Conservation (phyloP, 2,888 invertebrate species). For the Scelioninae gen. 1 region DNA sequence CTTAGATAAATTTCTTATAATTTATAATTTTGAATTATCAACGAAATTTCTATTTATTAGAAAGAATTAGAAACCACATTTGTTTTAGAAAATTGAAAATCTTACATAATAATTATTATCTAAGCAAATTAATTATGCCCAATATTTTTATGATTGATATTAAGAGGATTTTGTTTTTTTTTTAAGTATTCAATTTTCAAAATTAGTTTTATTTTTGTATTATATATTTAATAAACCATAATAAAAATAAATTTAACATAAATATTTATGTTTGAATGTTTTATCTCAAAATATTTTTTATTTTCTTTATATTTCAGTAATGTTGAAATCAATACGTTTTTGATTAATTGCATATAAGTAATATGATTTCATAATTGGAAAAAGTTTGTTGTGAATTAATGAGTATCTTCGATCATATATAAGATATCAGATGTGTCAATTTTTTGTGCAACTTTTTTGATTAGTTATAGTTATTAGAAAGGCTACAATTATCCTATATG, state of each 20-base stretch:
- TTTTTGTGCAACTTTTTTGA: conserved; percentile 11
- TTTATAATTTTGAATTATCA: neutral
- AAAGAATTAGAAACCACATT: conserved; percentile 1
- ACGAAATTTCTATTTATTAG: neutral
- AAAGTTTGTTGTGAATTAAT: conserved; percentile 10
- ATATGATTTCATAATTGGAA: conserved; percentile 7
- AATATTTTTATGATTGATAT: no score
- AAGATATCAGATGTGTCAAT: neutral
- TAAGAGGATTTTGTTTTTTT: no score
- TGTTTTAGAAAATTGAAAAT: neutral
- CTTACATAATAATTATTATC: neutral
- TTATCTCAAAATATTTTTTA: neutral
- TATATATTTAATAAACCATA: no score
- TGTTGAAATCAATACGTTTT: neutral
- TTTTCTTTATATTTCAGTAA: neutral
- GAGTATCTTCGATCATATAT: neutral
- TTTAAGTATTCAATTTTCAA: no score
- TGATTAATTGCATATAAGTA: conserved; percentile 1
- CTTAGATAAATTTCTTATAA: neutral
- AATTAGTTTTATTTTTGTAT: no score
- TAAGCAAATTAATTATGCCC: no score
- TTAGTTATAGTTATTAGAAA: conserved; percentile 9
- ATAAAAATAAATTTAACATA: no score
- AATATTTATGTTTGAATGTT: no score
- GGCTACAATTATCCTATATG: conserved; percentile 10